Conservation (phyloP, 1,140 invertebrate species). For the Platorchestia sp. region DNA sequence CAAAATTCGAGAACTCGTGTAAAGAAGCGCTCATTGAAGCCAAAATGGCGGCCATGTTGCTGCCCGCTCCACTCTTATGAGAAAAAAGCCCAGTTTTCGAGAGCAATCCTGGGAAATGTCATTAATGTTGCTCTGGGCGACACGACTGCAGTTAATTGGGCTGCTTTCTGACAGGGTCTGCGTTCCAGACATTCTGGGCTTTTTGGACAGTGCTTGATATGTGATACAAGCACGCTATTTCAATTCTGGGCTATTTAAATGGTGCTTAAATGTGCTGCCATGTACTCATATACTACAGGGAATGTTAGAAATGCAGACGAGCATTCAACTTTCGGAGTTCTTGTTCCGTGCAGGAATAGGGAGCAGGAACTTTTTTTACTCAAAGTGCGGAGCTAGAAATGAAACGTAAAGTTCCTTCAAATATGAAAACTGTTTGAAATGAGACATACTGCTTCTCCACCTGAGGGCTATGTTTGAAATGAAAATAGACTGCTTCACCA, state of each 20-base stretch:
- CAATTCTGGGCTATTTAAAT: background rate
- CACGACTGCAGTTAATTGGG: constrained; percentile 44
- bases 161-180: background rate
- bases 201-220: background rate
- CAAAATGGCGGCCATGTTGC: background rate
- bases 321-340: background rate
- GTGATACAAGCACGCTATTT: background rate
- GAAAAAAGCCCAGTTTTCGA: background rate
- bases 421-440: too few species aligned
- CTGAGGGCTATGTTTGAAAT: too few species aligned
- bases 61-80: background rate
- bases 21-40: constrained; percentile 35
- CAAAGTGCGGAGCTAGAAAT: too few species aligned
- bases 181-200: background rate
- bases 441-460: too few species aligned
- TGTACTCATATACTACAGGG: background rate
- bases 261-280: background rate
- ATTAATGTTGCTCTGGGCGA: constrained; percentile 48
- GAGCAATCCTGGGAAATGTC: constrained; percentile 27
- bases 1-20: background rate
- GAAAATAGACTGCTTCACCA: too few species aligned
- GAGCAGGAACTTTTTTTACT: too few species aligned
- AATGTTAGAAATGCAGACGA: background rate
- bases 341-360: too few species aligned
- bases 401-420: too few species aligned